phyloP scores from a whole-genome alignment of 2,797 vertebrate genomes.

The Hippopotamyrus pictus region DNA sequence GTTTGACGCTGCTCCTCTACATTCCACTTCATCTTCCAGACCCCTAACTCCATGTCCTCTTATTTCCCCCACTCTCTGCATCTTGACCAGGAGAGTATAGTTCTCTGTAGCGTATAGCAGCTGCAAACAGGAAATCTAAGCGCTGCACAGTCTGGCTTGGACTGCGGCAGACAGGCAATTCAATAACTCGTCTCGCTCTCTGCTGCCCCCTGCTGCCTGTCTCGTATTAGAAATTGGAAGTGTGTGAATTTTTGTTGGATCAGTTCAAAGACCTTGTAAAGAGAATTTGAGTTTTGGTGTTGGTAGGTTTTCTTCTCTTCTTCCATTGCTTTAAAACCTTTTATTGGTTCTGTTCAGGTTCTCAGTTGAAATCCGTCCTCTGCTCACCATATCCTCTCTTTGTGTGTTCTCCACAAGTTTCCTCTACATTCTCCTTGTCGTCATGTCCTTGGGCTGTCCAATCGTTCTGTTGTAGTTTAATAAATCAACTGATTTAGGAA shows the following conservation, averaged over 20 bases:
- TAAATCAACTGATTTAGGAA: not conserved
- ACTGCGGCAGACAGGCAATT: conserved; percentile 63
- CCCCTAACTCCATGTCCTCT: not conserved
- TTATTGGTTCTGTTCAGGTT: not conserved
- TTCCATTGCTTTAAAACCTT: not conserved
- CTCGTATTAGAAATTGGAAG: conserved; percentile 25
- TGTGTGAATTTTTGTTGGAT: not conserved
- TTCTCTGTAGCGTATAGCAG: not conserved
- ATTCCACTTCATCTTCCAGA: not conserved
- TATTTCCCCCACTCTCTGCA: no score
- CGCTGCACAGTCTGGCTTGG: conserved; percentile 30
- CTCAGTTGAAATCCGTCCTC: not conserved
- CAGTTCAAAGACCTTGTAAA: not conserved
- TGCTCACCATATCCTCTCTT: not conserved
- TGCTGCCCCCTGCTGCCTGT: conserved; percentile 64
- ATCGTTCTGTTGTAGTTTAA: not conserved
- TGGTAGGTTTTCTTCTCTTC: not conserved
- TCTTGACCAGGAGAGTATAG: not conserved
- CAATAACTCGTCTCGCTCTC: conserved; percentile 45
- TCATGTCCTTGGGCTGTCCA: not conserved
- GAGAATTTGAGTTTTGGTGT: not conserved
- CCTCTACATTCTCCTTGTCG: not conserved
- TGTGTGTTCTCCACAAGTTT: not conserved
- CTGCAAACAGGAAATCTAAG: not conserved
- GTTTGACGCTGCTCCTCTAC: not conserved